Conservation (phyloP, 2,797 vertebrate species). For the Mus spretus region DNA sequence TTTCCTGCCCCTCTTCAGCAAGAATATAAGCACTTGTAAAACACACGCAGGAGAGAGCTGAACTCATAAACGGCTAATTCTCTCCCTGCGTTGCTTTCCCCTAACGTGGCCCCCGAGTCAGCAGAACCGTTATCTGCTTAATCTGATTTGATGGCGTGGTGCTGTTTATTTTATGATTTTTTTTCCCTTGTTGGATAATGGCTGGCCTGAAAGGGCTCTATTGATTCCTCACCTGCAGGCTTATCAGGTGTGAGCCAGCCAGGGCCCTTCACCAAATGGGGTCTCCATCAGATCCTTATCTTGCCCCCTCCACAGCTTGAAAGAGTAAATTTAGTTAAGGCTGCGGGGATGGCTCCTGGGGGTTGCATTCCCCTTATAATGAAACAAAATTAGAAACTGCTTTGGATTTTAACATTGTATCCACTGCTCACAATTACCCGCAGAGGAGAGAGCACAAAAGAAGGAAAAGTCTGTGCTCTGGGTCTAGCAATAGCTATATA, state of each 20-base stretch:
- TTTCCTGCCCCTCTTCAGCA: neutral
- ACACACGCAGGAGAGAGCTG: neutral
- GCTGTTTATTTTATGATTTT: constrained; percentile 77
- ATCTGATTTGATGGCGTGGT: constrained; percentile 69
- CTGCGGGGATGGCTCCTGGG: constrained; percentile 55
- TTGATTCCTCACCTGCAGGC: constrained; percentile 75
- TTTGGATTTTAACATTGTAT: constrained; percentile 57
- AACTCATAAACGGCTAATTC: constrained; percentile 32
- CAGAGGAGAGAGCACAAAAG: neutral
- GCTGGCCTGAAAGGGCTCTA: constrained; percentile 69
- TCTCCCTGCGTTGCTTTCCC: neutral
- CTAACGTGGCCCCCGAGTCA: constrained; percentile 27
- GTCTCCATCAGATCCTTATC: constrained; percentile 74
- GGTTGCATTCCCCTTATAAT: constrained; percentile 56
- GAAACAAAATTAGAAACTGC: constrained; percentile 70
- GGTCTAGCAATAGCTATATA: neutral
- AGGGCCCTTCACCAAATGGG: neutral
- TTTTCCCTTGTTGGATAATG: constrained; percentile 72
- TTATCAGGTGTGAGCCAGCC: constrained; percentile 73
- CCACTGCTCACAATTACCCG: constrained; percentile 53
- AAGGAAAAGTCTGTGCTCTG: neutral
- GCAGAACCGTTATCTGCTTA: constrained; percentile 75
- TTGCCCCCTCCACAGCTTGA: constrained; percentile 22
- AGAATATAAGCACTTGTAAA: neutral
- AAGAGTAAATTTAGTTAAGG: constrained; percentile 71